phyloP scores from a whole-genome alignment of 1,140 invertebrate species.

The Goniozus legneri region DNA sequence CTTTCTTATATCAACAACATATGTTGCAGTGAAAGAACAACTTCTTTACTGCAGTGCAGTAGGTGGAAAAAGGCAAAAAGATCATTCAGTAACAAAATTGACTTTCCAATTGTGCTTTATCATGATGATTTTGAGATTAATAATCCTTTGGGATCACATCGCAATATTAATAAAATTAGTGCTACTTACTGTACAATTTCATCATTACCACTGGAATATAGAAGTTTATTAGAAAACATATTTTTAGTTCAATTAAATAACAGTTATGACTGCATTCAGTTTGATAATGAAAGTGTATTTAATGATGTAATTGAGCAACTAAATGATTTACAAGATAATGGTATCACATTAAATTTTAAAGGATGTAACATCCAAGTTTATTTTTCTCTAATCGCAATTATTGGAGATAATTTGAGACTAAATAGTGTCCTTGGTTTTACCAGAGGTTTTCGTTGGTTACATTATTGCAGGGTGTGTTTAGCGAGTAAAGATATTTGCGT shows the following conservation, averaged over 20 bases:
- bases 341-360: conserved; percentile 10
- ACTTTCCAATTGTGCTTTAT: conserved; percentile 16
- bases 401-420: conserved; percentile 12
- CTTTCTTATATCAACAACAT: not conserved
- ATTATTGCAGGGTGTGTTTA: conserved; percentile 10
- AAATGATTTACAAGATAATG: conserved; percentile 9
- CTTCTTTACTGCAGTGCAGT: not conserved
- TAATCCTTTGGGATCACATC: conserved; percentile 15
- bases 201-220: conserved; percentile 15
- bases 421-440: conserved; percentile 11
- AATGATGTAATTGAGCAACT: conserved; percentile 12
- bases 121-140: conserved; percentile 16
- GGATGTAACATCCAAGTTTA: not conserved
- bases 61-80: conserved; percentile 10
- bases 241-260: conserved; percentile 14
- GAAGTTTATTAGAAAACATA: conserved; percentile 16
- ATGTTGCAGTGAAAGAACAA: not conserved
- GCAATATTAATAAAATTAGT: conserved; percentile 15
- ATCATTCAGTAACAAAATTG: conserved; percentile 8
- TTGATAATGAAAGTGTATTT: conserved; percentile 7
- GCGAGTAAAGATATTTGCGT: not conserved
- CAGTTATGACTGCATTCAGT: conserved; percentile 8
- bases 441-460: conserved; percentile 6
- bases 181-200: conserved; percentile 11
- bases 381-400: conserved; percentile 6